Conservation (phyloP, 2,888 invertebrate species). For the Leptodirus hochenwartii region DNA sequence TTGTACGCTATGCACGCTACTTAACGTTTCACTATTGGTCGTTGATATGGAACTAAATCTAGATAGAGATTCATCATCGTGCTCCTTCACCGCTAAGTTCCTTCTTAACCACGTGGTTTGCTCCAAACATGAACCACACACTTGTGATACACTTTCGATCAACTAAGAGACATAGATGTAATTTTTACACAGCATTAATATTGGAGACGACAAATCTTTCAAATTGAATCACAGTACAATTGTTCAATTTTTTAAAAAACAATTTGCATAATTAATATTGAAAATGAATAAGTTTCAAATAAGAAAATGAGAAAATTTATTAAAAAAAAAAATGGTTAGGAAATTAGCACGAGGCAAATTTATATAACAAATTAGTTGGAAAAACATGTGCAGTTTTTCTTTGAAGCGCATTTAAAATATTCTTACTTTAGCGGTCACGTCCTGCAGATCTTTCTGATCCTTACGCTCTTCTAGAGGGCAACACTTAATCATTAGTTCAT, state of each 20-base stretch:
- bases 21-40: conserved; percentile 20
- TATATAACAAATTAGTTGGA: no score
- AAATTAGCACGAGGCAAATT: no score
- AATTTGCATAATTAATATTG: conserved; percentile 1
- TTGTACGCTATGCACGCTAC: conserved; percentile 48
- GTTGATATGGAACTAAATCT: conserved; percentile 19
- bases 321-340: no score
- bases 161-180: conserved; percentile 27
- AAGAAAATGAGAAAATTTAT: no score
- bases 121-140: conserved; percentile 79
- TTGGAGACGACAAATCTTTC: conserved; percentile 7
- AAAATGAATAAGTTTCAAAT: background rate
- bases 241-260: no score
- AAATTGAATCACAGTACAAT: no score
- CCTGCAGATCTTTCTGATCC: conserved; percentile 64
- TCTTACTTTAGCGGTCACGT: conserved; percentile 43
- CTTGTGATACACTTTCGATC: conserved; percentile 63
- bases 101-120: conserved; percentile 77
- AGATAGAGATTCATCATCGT: conserved; percentile 35
- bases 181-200: no score
- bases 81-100: conserved; percentile 62
- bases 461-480: conserved; percentile 58
- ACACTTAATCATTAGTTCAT: conserved; percentile 68
- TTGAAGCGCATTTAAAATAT: no score
- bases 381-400: no score